Percentiles rank a stretch among this genome's conserved stretches.
Conservation (phyloP, 2,888 invertebrate species). For the Catotricha subobsoleta region DNA sequence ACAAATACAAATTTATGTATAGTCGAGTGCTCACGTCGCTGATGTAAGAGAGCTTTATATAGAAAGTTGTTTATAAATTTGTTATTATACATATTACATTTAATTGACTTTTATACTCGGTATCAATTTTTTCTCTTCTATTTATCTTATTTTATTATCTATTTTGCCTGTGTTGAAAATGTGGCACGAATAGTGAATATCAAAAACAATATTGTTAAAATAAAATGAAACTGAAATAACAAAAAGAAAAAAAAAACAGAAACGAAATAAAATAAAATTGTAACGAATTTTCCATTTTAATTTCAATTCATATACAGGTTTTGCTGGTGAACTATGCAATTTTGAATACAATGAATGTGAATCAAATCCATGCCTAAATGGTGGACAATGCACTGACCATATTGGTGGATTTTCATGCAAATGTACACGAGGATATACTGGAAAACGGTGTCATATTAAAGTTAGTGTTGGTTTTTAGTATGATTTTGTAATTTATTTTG, state of each 20-base stretch:
- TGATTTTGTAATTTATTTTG: not conserved
- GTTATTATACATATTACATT: too few species aligned
- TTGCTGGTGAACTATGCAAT: slow-evolving; percentile 54
- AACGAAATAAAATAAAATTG: not conserved
- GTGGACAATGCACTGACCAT: slow-evolving; percentile 55
- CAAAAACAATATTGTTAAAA: too few species aligned
- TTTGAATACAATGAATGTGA: slow-evolving; percentile 60
- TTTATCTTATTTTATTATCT: too few species aligned
- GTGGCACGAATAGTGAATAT: too few species aligned
- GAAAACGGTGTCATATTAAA: slow-evolving; percentile 51
- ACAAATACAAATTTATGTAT: too few species aligned
- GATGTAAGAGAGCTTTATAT: too few species aligned
- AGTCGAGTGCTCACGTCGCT: too few species aligned
- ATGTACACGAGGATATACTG: slow-evolving; percentile 51
- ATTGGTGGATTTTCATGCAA: slow-evolving; percentile 48
- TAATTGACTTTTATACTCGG: too few species aligned
- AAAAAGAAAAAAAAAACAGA: not conserved
- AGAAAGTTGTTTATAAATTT: too few species aligned
- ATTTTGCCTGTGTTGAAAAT: too few species aligned
- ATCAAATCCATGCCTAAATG: slow-evolving; percentile 54
- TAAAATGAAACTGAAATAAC: not conserved
- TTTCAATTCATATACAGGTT: slow-evolving; percentile 31
- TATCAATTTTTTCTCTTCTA: not conserved
- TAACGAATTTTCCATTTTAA: not conserved
- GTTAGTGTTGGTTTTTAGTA: slow-evolving; percentile 24